Percentiles rank a stretch among this genome's conserved stretches.
These are phyloP conservation scores for Chloroceryle inda DNA, from an alignment of 2,797 vertebrate genomes.

Conservation along the genomic window DNA sequence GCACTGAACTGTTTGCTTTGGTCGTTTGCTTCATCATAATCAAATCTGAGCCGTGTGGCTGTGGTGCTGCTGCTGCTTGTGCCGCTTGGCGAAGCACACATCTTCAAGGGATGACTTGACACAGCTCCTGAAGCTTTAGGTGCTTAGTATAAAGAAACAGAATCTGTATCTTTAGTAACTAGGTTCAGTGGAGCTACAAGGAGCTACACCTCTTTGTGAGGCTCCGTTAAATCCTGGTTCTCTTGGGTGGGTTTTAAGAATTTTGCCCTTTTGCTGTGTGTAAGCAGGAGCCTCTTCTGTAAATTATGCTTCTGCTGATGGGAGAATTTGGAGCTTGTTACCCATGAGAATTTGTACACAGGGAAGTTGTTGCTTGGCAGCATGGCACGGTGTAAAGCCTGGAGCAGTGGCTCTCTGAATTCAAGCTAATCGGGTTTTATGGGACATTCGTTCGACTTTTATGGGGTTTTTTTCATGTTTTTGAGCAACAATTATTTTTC, in stretches of 20 bases:
- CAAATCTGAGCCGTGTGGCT: neutral
- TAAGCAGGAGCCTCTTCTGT: neutral
- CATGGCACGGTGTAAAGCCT: accelerated
- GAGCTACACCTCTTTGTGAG: neutral
- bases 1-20: neutral
- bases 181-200: neutral
- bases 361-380: neutral
- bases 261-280: neutral
- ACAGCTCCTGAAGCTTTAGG: neutral
- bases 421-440: neutral
- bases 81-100: accelerated
- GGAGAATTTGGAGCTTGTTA: neutral
- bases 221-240: neutral
- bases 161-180: neutral
- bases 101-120: neutral
- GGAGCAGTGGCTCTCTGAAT: neutral
- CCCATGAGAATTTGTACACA: neutral
- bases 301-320: neutral
- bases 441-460: neutral
- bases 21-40: neutral
- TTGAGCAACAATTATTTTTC: neutral
- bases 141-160: neutral
- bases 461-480: neutral
- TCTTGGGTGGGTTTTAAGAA: neutral
- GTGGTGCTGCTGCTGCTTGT: neutral